Base-by-base conservation (phyloP, 2,888 invertebrate genomes). In the Prionchulus punctatus region DNA sequence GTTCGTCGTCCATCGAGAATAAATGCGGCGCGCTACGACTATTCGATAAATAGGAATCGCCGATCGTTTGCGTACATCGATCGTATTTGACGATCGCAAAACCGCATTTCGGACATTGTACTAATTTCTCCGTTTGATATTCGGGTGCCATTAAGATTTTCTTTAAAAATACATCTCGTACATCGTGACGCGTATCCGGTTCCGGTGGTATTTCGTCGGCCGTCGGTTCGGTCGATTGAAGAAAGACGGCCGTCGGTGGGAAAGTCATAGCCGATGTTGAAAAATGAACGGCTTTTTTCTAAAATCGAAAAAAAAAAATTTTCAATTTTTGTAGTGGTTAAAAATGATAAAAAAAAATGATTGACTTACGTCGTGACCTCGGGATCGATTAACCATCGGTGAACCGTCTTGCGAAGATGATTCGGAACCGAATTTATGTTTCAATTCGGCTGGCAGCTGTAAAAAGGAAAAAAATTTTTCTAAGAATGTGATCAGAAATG, bases 181-280 rank as follows among this genome's bases (percentile, higher is more conserved):
- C 7, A 26, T 25, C 47, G 28, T 25, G 25, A 4, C 7, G 21
- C 7, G 4, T 50, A 7, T 26, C 7, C 7, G 25, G 7, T 4
- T 26, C 50, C 26, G 15, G 21, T 26, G 26, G 25, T 26, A 3
- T 4, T 4, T 50, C 27, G 7, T 12, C 50, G 7, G 3, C 50
- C 28, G 7, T n/a, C 7, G 25, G 7, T 7, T 23, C 28, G 12
- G 4, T 25, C 26, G 18, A 12, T 27, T 53, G 53, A n/a, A 25
- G 53, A 21, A 53, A 53, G 4, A 53, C 53, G 23, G 53, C 53
- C 31, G 53, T 53, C 21, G 53, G 53, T 23, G 53, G 53, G 36
- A 53, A 53, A 3, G 53, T 36, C 36, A 36, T 36, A 12, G 36
- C 36, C 7, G 36, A 36, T 18, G 36, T 18, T 7, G 36, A 36